Conservation (phyloP, 2,797 vertebrate genomes). For the Clarias platycephalus region DNA sequence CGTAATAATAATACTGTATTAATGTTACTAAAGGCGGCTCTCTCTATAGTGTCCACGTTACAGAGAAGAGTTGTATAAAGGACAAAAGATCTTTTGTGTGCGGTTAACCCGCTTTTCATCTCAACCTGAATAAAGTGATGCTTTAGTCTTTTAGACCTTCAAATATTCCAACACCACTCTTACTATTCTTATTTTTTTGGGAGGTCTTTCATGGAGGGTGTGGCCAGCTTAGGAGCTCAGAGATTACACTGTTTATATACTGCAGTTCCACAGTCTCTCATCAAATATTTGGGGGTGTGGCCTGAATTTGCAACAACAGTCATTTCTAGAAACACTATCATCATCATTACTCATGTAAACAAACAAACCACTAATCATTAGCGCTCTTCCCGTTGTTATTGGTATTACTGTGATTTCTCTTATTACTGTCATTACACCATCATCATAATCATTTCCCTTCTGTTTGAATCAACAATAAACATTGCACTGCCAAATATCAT, state of each 20-base stretch:
- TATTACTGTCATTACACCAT: neutral
- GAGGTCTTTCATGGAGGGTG: neutral
- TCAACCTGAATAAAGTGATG: too few relatives aligned
- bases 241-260: neutral
- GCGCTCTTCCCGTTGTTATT: neutral
- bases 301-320: neutral
- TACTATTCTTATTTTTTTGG: neutral
- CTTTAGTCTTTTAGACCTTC: neutral
- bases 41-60: too few relatives aligned
- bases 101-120: too few relatives aligned
- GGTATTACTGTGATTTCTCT: neutral
- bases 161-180: neutral
- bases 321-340: neutral
- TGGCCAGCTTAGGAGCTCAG: neutral
- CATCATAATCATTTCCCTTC: conserved; percentile 18
- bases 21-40: too few relatives aligned
- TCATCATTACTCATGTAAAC: neutral
- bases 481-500: neutral
- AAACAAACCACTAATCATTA: neutral
- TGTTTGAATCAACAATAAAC: neutral
- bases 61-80: too few relatives aligned
- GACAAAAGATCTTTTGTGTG: too few relatives aligned
- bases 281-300: neutral
- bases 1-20: too few relatives aligned
- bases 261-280: neutral